phyloP scores from a whole-genome alignment of 2,888 invertebrate genomes.

The Criorhina ranunculi region DNA sequence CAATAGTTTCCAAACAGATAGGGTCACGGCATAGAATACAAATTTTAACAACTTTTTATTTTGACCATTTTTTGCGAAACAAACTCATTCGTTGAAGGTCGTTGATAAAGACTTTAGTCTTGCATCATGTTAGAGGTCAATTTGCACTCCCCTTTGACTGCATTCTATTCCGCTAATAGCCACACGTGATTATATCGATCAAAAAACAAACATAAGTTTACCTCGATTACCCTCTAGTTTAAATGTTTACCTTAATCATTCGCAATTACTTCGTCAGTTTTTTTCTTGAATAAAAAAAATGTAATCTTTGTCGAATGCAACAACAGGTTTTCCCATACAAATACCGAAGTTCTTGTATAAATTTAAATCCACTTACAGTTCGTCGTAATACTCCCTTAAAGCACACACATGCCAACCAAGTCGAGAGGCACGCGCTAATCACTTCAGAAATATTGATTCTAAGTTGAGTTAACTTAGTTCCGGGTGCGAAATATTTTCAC shows the following conservation, averaged over 20 bases:
- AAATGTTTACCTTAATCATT: constrained; percentile 8
- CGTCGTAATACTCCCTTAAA: constrained; percentile 21
- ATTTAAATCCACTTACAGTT: background rate
- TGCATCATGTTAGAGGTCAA: background rate
- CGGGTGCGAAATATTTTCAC: constrained; percentile 32
- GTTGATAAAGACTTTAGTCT: background rate
- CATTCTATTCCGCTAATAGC: background rate
- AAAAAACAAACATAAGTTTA: background rate
- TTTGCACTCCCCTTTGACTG: background rate
- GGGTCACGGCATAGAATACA: no score
- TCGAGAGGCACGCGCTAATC: background rate
- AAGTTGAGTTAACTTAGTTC: constrained; percentile 22
- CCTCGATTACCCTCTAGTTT: constrained; percentile 2
- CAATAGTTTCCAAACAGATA: no score
- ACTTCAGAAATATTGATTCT: background rate
- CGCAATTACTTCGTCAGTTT: constrained; percentile 10
- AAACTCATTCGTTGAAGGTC: no score
- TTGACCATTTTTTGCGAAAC: no score
- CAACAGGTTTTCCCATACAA: constrained; percentile 20
- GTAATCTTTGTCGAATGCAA: constrained; percentile 7
- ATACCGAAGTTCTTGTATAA: background rate
- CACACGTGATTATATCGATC: constrained; percentile 7
- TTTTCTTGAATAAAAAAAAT: constrained; percentile 17
- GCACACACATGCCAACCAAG: constrained; percentile 9
- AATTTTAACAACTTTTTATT: no score